A percentile compares a stretch with the other conserved stretches of the same genome.
Evolutionary conservation across 1,140 invertebrate species (phyloP).

Genomic region (Trinorchestia longiramus): DNA sequence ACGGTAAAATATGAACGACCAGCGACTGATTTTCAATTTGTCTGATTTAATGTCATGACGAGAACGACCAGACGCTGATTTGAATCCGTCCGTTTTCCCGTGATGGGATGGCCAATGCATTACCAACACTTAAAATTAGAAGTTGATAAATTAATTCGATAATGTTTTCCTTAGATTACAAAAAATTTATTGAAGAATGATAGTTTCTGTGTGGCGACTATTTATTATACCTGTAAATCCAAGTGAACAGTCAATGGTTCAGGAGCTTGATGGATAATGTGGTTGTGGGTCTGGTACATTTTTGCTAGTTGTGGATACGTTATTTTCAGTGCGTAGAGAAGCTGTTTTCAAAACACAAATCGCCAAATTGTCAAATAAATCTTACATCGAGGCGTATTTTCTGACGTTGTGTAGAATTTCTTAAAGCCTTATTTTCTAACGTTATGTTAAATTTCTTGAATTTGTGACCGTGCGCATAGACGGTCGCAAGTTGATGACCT

Average conservation of each 20-base stretch:
- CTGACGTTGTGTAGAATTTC: not conserved
- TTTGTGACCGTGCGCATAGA: not conserved
- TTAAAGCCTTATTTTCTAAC: not conserved
- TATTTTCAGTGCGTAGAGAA: not conserved
- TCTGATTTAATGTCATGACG: not conserved
- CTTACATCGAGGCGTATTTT: not conserved
- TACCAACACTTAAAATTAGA: not conserved
- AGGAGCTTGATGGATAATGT: no score
- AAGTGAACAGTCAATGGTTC: no score
- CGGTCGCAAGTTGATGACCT: not conserved
- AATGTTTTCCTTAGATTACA: not conserved
- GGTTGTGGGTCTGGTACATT: no score
- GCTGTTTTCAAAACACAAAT: not conserved
- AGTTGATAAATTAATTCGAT: not conserved
- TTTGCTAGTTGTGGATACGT: not conserved
- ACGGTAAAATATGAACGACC: not conserved
- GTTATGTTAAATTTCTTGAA: not conserved
- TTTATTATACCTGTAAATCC: no score
- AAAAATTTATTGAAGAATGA: not conserved
- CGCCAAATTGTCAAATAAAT: not conserved
- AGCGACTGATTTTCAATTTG: not conserved
- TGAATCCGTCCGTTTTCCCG: not conserved
- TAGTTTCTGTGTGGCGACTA: no score
- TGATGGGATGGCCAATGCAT: no score
- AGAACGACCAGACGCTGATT: not conserved